Conservation (phyloP, 2,888 invertebrate species). For the Ctenicera cuprea region DNA sequence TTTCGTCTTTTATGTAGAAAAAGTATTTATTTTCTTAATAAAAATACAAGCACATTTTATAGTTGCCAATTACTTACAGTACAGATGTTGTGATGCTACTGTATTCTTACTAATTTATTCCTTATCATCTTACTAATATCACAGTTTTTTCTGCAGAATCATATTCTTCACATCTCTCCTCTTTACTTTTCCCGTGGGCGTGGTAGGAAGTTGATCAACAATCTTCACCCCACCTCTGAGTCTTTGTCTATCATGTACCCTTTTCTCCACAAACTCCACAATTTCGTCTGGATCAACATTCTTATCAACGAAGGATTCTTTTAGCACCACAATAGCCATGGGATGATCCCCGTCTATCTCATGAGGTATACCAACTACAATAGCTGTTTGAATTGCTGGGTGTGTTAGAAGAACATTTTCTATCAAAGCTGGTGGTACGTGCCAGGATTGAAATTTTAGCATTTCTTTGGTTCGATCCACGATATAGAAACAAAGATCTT, state of each 20-base stretch:
- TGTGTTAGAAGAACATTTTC: conserved; percentile 65
- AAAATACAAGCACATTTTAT: no score
- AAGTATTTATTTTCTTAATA: no score
- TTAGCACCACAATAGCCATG: conserved; percentile 61
- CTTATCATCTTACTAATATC: no score
- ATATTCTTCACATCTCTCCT: neutral
- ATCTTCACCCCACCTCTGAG: conserved; percentile 16
- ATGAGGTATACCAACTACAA: conserved; percentile 66
- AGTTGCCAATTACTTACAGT: no score
- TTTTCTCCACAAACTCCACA: conserved; percentile 17
- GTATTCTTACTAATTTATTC: no score
- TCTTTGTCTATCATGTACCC: conserved; percentile 7
- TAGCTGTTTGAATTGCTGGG: conserved; percentile 62
- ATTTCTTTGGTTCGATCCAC: conserved; percentile 75
- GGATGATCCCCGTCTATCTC: conserved; percentile 67
- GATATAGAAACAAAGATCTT: conserved; percentile 72
- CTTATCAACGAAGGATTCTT: conserved; percentile 37
- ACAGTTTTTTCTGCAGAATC: neutral
- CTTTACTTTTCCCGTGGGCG: conserved; percentile 15
- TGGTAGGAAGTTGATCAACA: neutral
- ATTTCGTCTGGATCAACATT: conserved; percentile 52
- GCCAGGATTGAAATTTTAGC: conserved; percentile 74
- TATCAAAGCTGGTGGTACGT: conserved; percentile 70
- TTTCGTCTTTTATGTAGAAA: no score
- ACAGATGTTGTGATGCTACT: no score